Evolutionary conservation across 37 sponge, comb jelly and placozoan genomes (phyloP), one percentile per base, ranked within the genome.

Genomic region (Ephydatia muelleri): DNA sequence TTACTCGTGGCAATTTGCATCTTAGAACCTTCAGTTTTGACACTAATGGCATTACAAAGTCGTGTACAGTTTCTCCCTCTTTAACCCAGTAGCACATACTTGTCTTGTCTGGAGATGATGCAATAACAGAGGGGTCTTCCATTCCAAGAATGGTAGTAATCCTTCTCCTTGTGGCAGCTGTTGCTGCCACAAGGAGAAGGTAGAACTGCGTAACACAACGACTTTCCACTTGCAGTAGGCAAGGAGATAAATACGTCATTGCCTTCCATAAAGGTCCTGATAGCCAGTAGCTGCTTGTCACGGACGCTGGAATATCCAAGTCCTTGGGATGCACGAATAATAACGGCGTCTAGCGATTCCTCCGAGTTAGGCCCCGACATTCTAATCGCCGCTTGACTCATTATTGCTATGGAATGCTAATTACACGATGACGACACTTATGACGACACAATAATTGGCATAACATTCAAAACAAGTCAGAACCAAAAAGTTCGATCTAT

Each of bases 181-280:
- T 66, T 33, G 80, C 64, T 37, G 66, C 66, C 33, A 68, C 30
- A 80, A 16, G 67, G 34, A 9, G 57, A 21, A 16, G 80, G 80
- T 65, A 80, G 30, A 27, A 80, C 33, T 64, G 67, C 33, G 67
- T 80, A 80, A 31, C 65, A 67, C 25, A 80, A 37, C 67, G 68
- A 80, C 33, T 82, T 82, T 23, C 82, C 72, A 82, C 38, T 70
- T 21, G 72, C 82, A 38, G 82, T 82, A 33, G 82, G 82, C 72
- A 82, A 30, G 27, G 82, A 82, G 23, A 70, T 72, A 38, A 82
- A 82, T 22, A 82, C 72, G 67, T 80, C 67, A 29, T 28, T 25
- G 65, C 80, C 80, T 23, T 32, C 31, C 25, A 80, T 68, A 57
- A 57, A 57, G 57, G 57, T 57, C 57, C 57, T 57, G 57, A 57